Percentiles rank a stretch among this genome's conserved stretches.
Conservation (phyloP, 2,797 vertebrate genomes). For the Acropternis orthonyx region DNA sequence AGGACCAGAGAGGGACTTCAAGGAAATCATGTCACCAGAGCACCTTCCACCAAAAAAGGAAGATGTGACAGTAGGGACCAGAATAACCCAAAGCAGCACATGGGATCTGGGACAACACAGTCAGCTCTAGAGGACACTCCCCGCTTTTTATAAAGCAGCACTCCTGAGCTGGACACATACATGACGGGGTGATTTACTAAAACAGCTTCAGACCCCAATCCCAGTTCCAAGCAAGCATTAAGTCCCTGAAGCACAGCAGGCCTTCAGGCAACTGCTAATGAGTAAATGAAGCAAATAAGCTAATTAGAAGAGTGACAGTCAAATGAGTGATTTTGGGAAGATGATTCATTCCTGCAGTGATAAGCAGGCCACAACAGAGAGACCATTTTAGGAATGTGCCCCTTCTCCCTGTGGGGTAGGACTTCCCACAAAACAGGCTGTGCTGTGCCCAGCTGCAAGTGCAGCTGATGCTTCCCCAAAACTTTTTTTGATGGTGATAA, state of each 20-base stretch:
- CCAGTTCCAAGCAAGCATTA: background rate
- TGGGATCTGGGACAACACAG: background rate
- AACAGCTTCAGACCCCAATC: background rate
- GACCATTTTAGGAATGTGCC: background rate
- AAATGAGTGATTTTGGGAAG: conserved; percentile 55
- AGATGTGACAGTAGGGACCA: background rate
- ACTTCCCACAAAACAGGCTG: background rate
- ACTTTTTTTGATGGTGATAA: background rate
- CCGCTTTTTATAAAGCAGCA: background rate
- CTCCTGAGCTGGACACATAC: background rate
- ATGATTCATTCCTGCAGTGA: conserved; percentile 34
- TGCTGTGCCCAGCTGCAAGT: background rate
- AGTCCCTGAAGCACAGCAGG: conserved; percentile 56
- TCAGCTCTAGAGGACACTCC: background rate
- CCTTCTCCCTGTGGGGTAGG: background rate
- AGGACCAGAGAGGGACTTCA: background rate
- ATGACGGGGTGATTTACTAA: background rate
- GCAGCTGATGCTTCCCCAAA: background rate
- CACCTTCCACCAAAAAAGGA: background rate
- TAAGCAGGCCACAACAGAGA: conserved; percentile 6
- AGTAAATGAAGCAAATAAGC: conserved; percentile 79
- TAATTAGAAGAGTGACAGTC: conserved; percentile 76
- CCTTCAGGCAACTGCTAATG: conserved; percentile 68
- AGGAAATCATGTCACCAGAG: background rate
- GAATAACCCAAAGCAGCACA: background rate